These are phyloP conservation scores for Sinosuthora webbiana DNA, from an alignment of 2,113 vertebrate species.

Conservation along the genomic window DNA sequence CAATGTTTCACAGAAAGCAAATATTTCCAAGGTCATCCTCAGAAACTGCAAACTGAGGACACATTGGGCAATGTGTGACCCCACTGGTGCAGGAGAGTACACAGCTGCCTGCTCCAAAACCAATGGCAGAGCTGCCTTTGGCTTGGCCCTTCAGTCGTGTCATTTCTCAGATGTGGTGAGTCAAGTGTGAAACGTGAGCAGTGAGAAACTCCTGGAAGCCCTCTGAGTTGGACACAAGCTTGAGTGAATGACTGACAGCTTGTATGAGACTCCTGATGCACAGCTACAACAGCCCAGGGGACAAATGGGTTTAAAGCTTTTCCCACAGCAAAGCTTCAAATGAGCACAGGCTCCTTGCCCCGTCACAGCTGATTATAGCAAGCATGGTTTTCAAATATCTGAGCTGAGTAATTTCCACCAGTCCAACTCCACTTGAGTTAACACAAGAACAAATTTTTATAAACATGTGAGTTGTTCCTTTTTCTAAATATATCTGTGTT, in stretches of 20 bases:
- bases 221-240: rapidly evolving
- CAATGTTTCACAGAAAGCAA: slow-evolving; percentile 6
- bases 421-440: not conserved
- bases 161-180: not conserved
- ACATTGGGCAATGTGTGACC: rapidly evolving
- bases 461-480: not conserved
- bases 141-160: not conserved
- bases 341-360: not conserved
- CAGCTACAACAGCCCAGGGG: not conserved
- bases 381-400: not conserved
- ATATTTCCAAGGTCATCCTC: not conserved
- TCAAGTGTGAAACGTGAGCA: rapidly evolving
- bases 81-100: not conserved
- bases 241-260: not conserved
- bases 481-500: not conserved
- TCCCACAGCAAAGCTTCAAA: not conserved
- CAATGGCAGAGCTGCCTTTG: not conserved
- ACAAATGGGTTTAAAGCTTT: not conserved
- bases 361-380: not conserved
- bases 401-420: not conserved
- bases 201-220: not conserved
- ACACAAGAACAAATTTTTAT: not conserved
- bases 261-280: not conserved
- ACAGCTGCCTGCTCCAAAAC: not conserved
- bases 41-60: not conserved